phyloP scores from a whole-genome alignment of 2,797 vertebrate species.

The Amniataba percoides region DNA sequence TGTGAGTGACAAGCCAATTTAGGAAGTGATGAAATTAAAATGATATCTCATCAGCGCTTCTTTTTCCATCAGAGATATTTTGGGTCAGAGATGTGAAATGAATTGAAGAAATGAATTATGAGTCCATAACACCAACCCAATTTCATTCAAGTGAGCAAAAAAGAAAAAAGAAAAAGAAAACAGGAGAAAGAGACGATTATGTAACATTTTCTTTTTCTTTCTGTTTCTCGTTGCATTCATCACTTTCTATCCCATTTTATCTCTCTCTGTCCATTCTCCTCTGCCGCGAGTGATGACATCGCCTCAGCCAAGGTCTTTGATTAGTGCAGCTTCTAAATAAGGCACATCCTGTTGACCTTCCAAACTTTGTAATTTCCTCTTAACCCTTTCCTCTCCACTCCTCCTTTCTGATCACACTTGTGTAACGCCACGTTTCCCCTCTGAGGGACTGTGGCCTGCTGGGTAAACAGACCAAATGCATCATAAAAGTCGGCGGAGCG shows the following conservation, averaged over 20 bases:
- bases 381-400: slow-evolving; percentile 58
- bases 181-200: slow-evolving; percentile 27
- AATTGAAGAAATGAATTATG: slow-evolving; percentile 22
- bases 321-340: slow-evolving; percentile 79
- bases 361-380: slow-evolving; percentile 68
- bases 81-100: slow-evolving; percentile 9
- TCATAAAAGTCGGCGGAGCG: slow-evolving; percentile 58
- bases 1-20: background rate
- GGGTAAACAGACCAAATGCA: slow-evolving; percentile 60
- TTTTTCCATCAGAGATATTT: background rate
- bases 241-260: slow-evolving; percentile 51
- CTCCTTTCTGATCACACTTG: slow-evolving; percentile 28
- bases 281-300: slow-evolving; percentile 50
- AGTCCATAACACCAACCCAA: background rate
- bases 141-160: slow-evolving; percentile 13
- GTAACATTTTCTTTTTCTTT: slow-evolving; percentile 32
- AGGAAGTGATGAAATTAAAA: slow-evolving; percentile 18
- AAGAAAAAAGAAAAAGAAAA: slow-evolving; percentile 20
- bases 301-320: slow-evolving; percentile 67
- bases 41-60: background rate
- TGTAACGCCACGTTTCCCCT: slow-evolving; percentile 38
- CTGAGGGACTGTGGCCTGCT: slow-evolving; percentile 49
- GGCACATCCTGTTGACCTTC: slow-evolving; percentile 81
- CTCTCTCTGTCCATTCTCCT: slow-evolving; percentile 48
- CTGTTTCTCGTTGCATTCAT: slow-evolving; percentile 27